phyloP scores from a whole-genome alignment of 2,888 invertebrate species.

The Encarsia formosa region DNA sequence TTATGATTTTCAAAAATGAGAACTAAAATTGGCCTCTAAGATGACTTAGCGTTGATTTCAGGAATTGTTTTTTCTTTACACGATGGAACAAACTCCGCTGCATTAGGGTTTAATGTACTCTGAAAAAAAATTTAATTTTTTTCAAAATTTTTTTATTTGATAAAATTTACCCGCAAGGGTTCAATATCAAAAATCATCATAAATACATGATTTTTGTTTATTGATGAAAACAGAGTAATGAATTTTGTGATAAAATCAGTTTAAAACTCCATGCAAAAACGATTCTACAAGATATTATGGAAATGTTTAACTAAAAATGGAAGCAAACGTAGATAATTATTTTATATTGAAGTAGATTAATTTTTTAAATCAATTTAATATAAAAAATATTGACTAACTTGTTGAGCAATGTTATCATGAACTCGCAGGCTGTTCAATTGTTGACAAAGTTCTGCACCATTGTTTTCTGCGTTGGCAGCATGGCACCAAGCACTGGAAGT shows the following conservation, averaged over 20 bases:
- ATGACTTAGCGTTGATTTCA: constrained; percentile 44
- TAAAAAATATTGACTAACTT: constrained; percentile 41
- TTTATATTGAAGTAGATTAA: no score
- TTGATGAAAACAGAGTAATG: not conserved
- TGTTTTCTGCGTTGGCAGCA: constrained; percentile 42
- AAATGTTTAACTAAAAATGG: no score
- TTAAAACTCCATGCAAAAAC: no score
- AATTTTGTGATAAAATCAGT: no score
- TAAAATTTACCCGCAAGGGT: not conserved
- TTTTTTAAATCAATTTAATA: no score
- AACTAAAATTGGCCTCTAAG: constrained; percentile 40
- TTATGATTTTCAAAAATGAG: constrained; percentile 25
- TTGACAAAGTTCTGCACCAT: constrained; percentile 45
- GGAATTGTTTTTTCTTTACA: constrained; percentile 41
- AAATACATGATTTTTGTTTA: no score
- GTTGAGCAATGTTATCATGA: constrained; percentile 47
- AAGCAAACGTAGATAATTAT: no score
- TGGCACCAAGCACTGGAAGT: constrained; percentile 46
- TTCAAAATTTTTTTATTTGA: not conserved
- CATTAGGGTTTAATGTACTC: constrained; percentile 78
- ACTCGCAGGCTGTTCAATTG: constrained; percentile 44
- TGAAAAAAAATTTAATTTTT: constrained; percentile 50
- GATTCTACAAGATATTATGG: no score
- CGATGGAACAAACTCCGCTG: constrained; percentile 77
- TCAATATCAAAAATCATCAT: not conserved